Conservation (phyloP, 2,888 invertebrate species). For the Polia nebulosa region DNA sequence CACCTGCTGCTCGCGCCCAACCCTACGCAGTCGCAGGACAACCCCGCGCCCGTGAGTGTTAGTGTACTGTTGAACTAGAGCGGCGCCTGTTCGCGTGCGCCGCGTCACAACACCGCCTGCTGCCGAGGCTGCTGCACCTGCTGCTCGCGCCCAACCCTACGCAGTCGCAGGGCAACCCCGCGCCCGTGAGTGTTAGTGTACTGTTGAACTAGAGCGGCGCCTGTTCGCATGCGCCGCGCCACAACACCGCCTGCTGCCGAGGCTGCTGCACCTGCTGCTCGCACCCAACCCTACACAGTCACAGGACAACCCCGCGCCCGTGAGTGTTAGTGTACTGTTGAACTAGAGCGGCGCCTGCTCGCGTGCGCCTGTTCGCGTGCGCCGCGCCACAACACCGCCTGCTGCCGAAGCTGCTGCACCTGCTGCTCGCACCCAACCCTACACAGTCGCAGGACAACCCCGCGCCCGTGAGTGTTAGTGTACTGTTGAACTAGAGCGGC, state of each 20-base stretch:
- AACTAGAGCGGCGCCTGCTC: constrained; percentile 1
- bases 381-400: constrained; percentile 1
- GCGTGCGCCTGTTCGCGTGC: constrained; percentile 5
- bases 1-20: constrained; percentile 78
- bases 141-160: background rate
- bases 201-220: background rate
- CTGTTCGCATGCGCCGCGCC: constrained; percentile 3
- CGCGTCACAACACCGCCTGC: constrained; percentile 1
- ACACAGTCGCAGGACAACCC: background rate
- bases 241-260: background rate
- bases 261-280: constrained; percentile 3
- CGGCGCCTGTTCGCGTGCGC: constrained; percentile 5
- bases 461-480: background rate
- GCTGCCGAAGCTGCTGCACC: constrained; percentile 2
- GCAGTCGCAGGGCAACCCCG: background rate
- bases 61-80: constrained; percentile 1
- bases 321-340: background rate
- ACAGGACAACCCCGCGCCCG: background rate
- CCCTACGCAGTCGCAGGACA: constrained; percentile 24
- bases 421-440: background rate
- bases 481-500: background rate
- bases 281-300: background rate
- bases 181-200: background rate
- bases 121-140: constrained; percentile 2
- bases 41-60: background rate